Evolutionary conservation across 2,797 vertebrate species (phyloP), one percentile per base, ranked within the genome.

Genomic region (Mus spretus): DNA sequence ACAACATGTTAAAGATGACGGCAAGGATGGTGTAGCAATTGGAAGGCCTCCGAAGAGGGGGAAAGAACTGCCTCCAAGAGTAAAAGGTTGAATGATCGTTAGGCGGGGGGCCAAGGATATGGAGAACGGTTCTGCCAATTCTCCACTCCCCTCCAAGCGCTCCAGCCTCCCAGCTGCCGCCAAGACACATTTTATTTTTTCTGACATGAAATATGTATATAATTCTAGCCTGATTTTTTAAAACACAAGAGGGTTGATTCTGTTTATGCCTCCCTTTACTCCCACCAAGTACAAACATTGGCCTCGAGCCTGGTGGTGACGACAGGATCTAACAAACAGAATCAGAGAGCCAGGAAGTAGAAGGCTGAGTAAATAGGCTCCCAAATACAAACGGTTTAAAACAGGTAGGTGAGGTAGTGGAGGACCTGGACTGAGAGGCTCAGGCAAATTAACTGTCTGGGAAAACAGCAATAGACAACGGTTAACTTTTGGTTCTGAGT

Each of bases 101-200:
- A 97, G 98, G 93, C 87, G 3, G 53, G 93, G 90, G 97, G 96
- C 74, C 95, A 98, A 98, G 83, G 85, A 59, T 78, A 92, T 91
- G 97, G 96, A 90, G 70, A 98, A 22, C 87, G 37, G 85, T 14
- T 80, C 93, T 98, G 96, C 93, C 97, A 97, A 95, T 85, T 97
- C 98, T 94, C 85, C 89, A 96, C 98, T 97, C 96, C 97, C 67
- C 96, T 94, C 86, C 86, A 47, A 90, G 81, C 1, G 31, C 97
- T 97, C 96, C 89, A 97, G 94, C 94, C 97, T 98, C 93, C 95
- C 55, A 96, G 96, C 92, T 19, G 12, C 96, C 34, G 90, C 82
- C 97, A 98, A 98, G 89, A 91, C 96, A 90, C 95, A 90, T 98
- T 98, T 98, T 98, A 92, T 98, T 98, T 98, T 85, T 98, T 93